phyloP scores from a whole-genome alignment of 2,888 invertebrate species.

The Ryuthela nishihirai region DNA sequence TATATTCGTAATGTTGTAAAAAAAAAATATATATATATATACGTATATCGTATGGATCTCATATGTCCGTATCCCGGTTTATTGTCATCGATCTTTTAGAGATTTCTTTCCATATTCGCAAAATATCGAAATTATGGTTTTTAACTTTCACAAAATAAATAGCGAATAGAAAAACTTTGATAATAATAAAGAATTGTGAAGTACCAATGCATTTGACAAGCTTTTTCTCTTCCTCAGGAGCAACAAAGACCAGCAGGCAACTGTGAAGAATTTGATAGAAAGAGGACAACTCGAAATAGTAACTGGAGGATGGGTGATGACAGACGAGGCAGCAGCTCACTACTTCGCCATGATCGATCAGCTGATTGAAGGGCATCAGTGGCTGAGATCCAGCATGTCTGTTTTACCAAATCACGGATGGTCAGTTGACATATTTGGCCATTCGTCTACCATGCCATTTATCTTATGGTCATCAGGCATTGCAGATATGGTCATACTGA shows the following conservation, averaged over 20 bases:
- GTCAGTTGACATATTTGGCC: constrained; percentile 97
- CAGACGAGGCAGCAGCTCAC: constrained; percentile 88
- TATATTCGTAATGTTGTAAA: no score
- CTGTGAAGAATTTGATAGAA: constrained; percentile 68
- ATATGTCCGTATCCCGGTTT: no score
- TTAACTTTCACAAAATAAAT: no score
- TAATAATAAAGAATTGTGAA: not conserved
- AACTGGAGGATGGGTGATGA: constrained; percentile 96
- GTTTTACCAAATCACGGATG: constrained; percentile 72
- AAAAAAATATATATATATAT: no score
- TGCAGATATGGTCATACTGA: constrained; percentile 78
- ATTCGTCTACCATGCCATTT: constrained; percentile 90
- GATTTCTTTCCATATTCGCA: no score
- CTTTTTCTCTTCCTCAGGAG: constrained; percentile 11
- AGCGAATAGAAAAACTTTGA: not conserved
- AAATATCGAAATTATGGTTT: no score
- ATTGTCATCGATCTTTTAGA: no score
- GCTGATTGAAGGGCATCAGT: constrained; percentile 86
- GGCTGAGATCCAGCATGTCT: constrained; percentile 78
- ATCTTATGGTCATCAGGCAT: constrained; percentile 77
- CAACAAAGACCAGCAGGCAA: constrained; percentile 20
- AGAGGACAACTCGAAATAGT: constrained; percentile 84
- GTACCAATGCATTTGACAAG: not conserved
- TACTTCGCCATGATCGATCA: constrained; percentile 86
- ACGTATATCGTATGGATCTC: no score